Base-by-base conservation (phyloP, 2,888 invertebrate genomes). In the Barypeithes pellucidus region DNA sequence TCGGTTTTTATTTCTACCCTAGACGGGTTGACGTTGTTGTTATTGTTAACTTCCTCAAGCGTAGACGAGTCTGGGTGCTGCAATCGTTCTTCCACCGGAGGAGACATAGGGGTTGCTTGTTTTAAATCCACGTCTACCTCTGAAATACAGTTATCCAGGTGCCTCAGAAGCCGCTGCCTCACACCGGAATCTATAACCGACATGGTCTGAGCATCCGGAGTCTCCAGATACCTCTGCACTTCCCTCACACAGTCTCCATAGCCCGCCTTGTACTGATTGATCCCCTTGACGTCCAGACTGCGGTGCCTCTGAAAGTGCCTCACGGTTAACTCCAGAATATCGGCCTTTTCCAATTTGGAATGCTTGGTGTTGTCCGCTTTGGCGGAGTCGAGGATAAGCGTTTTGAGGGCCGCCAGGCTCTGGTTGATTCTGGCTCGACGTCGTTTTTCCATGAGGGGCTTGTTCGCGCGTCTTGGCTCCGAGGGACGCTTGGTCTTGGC, bases 261-360 rank as follows among this genome's bases (percentile, higher is more conserved):
- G 9, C 92, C 91, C 22, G 91, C 90, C 78, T 90, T 89, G 85
- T 91, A 91, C 84, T 91, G 91, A 84, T 89, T 90, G 75, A 90
- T 85, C 82, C 88, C 87, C 69, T 89, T 89, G 77, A 89, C 89
- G 77, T 91, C 91, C 39, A 92, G 85, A 77, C 91, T 91, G 77
- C 93, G 89, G 82, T 93, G 93, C 78, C 92, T 86, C 84, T 94
- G 94, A 77, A 95, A 90, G 85, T 95, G 94, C 72, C 94, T 88
- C 61, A 95, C 95, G 1, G 95, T 94, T 84, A 95, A 88, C 85
- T 95, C 95, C 76, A 95, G 86, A 79, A 95, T 95, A 85, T 95
- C 95, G 2, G 94, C 93, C 84, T 95, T 95, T 86, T 95, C 95
- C 84, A 95, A 87, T 86, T 95, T 95, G 75, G 93, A 92, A 83